phyloP scores from a whole-genome alignment of 2,797 vertebrate genomes.

The Centropyge bicolor region DNA sequence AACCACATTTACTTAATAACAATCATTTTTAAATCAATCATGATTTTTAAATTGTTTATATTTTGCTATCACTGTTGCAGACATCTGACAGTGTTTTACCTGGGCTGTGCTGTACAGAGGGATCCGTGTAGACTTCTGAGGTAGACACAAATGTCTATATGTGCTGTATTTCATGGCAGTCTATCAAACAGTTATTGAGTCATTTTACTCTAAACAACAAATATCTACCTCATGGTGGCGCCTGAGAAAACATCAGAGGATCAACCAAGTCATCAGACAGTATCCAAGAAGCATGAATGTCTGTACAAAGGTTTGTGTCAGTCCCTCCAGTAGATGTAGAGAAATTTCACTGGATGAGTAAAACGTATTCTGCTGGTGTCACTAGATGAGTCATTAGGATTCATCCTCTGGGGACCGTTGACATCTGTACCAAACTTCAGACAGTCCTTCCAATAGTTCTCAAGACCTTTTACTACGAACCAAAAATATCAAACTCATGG shows the following conservation, averaged over 20 bases:
- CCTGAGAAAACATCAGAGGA: not conserved
- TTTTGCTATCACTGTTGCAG: too few species aligned
- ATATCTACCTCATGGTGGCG: too few species aligned
- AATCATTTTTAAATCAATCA: too few species aligned
- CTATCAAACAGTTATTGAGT: too few species aligned
- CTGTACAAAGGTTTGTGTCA: not conserved
- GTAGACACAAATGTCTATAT: too few species aligned
- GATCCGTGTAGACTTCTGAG: too few species aligned
- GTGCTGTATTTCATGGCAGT: too few species aligned
- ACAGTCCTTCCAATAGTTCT: not conserved
- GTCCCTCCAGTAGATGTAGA: not conserved
- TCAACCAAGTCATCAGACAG: not conserved
- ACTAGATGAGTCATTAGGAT: not conserved
- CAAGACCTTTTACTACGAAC: not conserved
- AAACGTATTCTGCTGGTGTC: not conserved
- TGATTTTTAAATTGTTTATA: too few species aligned
- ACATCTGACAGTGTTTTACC: too few species aligned
- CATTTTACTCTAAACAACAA: too few species aligned
- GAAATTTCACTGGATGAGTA: not conserved
- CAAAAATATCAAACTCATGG: not conserved
- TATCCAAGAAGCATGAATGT: not conserved
- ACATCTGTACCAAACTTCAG: not conserved
- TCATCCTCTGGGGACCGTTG: not conserved
- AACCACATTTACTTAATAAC: too few species aligned
- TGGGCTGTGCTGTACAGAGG: too few species aligned